These are phyloP conservation scores for Alfaro cultratus DNA, from an alignment of 2,797 vertebrate genomes.

Conservation along the genomic window DNA sequence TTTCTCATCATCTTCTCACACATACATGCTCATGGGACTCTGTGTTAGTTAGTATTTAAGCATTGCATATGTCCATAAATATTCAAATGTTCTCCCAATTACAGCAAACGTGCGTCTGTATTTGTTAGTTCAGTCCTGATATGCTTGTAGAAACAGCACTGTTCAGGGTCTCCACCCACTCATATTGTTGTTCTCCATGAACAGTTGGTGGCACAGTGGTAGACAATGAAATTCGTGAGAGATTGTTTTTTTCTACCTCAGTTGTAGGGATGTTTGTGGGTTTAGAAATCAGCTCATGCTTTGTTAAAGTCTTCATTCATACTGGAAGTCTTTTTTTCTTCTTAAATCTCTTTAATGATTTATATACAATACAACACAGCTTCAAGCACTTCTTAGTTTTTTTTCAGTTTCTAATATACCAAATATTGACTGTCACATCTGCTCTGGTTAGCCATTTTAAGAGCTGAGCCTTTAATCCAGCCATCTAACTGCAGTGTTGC, in stretches of 20 bases:
- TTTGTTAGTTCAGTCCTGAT: slow-evolving; percentile 43
- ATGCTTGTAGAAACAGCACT: slow-evolving; percentile 48
- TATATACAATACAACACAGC: not conserved
- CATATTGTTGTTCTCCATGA: slow-evolving; percentile 58
- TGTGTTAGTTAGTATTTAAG: not conserved
- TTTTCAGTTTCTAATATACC: not conserved
- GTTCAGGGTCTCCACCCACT: slow-evolving; percentile 52
- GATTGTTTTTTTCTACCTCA: slow-evolving; percentile 19
- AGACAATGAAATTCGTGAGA: slow-evolving; percentile 41
- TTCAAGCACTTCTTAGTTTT: not conserved
- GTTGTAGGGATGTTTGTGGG: slow-evolving; percentile 38
- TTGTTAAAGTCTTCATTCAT: slow-evolving; percentile 1
- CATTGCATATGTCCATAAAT: slow-evolving; percentile 8
- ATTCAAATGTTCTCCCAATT: slow-evolving; percentile 21
- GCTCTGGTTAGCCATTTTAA: not conserved
- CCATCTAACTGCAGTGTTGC: not conserved
- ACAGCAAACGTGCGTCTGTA: slow-evolving; percentile 5
- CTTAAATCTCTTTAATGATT: not conserved
- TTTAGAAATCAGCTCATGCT: slow-evolving; percentile 42
- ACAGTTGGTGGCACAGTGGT: slow-evolving; percentile 61
- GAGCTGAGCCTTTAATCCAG: not conserved
- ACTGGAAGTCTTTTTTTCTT: not conserved
- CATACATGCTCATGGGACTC: not conserved
- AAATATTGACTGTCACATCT: not conserved
- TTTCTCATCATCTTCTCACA: not conserved